phyloP scores from a whole-genome alignment of 2,888 invertebrate species.

The Eupithecia subfuscata region DNA sequence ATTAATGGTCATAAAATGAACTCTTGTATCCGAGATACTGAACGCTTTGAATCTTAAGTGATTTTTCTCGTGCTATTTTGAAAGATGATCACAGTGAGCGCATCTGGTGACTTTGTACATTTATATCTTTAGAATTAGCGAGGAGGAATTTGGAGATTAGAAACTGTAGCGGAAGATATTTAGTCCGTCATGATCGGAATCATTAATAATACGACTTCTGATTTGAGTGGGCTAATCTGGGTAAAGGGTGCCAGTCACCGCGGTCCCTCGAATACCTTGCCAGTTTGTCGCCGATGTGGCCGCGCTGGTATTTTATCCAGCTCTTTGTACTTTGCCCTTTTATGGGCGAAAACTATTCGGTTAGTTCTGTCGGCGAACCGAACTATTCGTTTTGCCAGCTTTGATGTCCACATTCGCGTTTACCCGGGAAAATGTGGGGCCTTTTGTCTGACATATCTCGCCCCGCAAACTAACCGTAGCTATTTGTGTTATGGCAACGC shows the following conservation, averaged over 20 bases:
- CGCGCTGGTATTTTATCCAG: conserved; percentile 80
- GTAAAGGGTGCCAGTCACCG: conserved; percentile 76
- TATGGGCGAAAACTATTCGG: conserved; percentile 75
- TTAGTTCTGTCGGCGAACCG: conserved; percentile 71
- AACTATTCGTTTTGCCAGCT: conserved; percentile 72
- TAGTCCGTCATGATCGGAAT: conserved; percentile 79
- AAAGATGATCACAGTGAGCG: conserved; percentile 74
- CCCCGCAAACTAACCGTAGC: conserved; percentile 32
- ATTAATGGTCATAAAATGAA: conserved; percentile 85
- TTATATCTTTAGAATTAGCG: conserved; percentile 70
- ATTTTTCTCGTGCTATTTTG: conserved; percentile 79
- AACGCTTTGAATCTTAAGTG: conserved; percentile 81
- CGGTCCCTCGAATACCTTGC: conserved; percentile 77
- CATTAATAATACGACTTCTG: conserved; percentile 83
- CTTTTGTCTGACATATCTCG: conserved; percentile 35
- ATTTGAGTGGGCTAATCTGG: conserved; percentile 81
- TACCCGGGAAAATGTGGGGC: conserved; percentile 38
- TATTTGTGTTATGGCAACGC: conserved; percentile 43
- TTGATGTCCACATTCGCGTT: conserved; percentile 60
- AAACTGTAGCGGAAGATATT: conserved; percentile 73
- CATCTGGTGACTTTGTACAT: conserved; percentile 79
- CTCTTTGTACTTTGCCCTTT: conserved; percentile 81
- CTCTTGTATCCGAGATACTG: conserved; percentile 83
- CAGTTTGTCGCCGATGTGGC: conserved; percentile 81
- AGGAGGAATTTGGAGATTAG: conserved; percentile 71